Evolutionary conservation across 2,797 vertebrate genomes (phyloP), one percentile per base, ranked within the genome.

Genomic region (Mycteria americana): DNA sequence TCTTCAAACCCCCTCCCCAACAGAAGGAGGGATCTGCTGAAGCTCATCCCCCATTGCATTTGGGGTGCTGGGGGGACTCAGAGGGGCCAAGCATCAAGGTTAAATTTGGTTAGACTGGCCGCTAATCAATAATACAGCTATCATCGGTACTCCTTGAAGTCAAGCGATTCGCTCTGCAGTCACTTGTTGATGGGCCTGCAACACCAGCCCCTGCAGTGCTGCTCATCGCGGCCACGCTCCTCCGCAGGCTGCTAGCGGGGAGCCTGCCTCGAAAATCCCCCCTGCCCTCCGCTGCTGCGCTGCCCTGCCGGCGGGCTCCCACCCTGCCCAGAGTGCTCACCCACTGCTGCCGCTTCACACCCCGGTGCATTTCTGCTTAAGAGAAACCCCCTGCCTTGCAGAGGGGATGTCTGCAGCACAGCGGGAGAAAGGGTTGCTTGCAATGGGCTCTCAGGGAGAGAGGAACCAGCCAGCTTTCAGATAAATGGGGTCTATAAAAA

Each of bases 321-420:
- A 50, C 7, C 28, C 63, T 39, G 37, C 59, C 72, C 56, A 25
- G 37, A 78, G 39, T 6, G 3, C 46, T 28, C 54, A 27, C 10
- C n/a, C 50, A 25, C 3, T 18, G 31, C 43, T 23, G 64, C 37
- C 0, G 0, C 14, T 59, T 56, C 68, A 64, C 45, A 51, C 7
- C 18, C 25, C 0, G 1, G 7, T 0, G 4, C 5, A 2, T 39
- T 54, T 57, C 65, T 35, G 48, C 53, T 41, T 9, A 37, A 41
- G 39, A 74, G 35, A 59, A 77, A 6, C 33, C 39, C 67, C 19
- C 31, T 65, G 15, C 35, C 30, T 50, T 59, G 24, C 30, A 63
- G 39, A 53, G 10, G 46, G 13, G 27, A 37, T 13, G 39, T 43
- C 22, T 46, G 62, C 57, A 75, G 51, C 69, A 60, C 53, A 37